Base-by-base conservation (phyloP, 2,797 vertebrate genomes). In the Eulemur albifrons region DNA sequence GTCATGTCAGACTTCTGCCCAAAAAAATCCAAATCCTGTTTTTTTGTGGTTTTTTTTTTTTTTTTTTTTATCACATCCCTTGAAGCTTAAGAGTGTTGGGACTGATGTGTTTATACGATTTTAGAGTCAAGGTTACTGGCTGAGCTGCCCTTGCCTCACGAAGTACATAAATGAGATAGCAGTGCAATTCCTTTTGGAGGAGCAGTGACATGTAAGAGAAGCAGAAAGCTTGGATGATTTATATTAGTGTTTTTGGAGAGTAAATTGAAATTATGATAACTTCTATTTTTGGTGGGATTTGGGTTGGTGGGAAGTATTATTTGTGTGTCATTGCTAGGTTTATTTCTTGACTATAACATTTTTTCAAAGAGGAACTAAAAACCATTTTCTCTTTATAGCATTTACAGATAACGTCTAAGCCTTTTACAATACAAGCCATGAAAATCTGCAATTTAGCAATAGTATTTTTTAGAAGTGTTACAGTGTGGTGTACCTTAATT, bases 401-500 rank as follows among this genome's bases (percentile, higher is more conserved):
- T 81, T 73, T 91, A 38, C 30, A 87, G 93, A 63, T 86, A 61
- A 38, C 30, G 23, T 63, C 48, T 76, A 83, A 73, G 38, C 75
- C n/a, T 48, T 69, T 94, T 32, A 12, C 18, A 25, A 0, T 48
- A n/a, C 18, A 50, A 80, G 50, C 27, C 14, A 0, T 4, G 25
- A 23, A n/a, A 10, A 10, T 63, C 77, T 50, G 23, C 79, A 20
- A n/a, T 35, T 84, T 52, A 54, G 72, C 2, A 3, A 43, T 59
- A 65, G 14, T 30, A 2, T 8, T 21, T 32, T 65, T 43, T 52
- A 52, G 38, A 21, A 70, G 70, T 69, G 86, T 88, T 69, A 8
- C 12, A 7, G 6, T 32, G 43, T 17, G 32, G 32, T 92, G 1
- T 97, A 67, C 88, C 96, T 95, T 93, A 98, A 94, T 97, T 95